Conservation (phyloP, 2,888 invertebrate genomes). For the Scaptomyza cyrtandrae region DNA sequence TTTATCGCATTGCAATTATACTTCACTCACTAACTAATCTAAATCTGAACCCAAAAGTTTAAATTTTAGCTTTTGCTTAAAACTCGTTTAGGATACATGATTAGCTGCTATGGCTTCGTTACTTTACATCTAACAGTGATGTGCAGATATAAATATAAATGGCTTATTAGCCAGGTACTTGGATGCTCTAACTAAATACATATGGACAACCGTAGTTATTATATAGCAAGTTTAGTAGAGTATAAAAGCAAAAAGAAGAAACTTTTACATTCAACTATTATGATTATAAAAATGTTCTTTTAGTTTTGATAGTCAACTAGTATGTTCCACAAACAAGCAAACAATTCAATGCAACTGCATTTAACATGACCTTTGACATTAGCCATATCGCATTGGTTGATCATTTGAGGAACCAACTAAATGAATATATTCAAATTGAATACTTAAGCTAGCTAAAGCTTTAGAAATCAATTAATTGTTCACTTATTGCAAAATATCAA, state of each 20-base stretch:
- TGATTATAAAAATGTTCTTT: slow-evolving; percentile 30
- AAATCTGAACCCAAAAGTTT: slow-evolving; percentile 18
- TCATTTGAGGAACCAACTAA: slow-evolving; percentile 38
- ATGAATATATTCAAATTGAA: slow-evolving; percentile 41
- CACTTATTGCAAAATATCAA: slow-evolving; percentile 63
- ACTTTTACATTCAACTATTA: not conserved
- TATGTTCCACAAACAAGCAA: slow-evolving; percentile 40
- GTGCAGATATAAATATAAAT: slow-evolving; percentile 31
- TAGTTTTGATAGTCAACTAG: slow-evolving; percentile 24
- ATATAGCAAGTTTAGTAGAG: slow-evolving; percentile 30
- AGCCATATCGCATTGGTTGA: slow-evolving; percentile 29
- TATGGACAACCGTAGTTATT: slow-evolving; percentile 65
- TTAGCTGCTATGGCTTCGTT: slow-evolving; percentile 11
- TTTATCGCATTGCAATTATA: slow-evolving; percentile 70
- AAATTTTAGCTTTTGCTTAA: slow-evolving; percentile 36
- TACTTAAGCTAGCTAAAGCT: slow-evolving; percentile 24
- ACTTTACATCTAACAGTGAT: slow-evolving; percentile 18
- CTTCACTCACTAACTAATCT: slow-evolving; percentile 30
- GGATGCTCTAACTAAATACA: slow-evolving; percentile 56
- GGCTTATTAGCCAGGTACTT: slow-evolving; percentile 66
- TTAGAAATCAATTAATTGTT: slow-evolving; percentile 41
- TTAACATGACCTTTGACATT: slow-evolving; percentile 10
- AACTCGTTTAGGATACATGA: slow-evolving; percentile 18
- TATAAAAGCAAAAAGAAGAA: slow-evolving; percentile 24
- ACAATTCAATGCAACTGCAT: slow-evolving; percentile 18